These are phyloP conservation scores for Metellina segmentata DNA, from an alignment of 2,888 invertebrate genomes.

Conservation along the genomic window DNA sequence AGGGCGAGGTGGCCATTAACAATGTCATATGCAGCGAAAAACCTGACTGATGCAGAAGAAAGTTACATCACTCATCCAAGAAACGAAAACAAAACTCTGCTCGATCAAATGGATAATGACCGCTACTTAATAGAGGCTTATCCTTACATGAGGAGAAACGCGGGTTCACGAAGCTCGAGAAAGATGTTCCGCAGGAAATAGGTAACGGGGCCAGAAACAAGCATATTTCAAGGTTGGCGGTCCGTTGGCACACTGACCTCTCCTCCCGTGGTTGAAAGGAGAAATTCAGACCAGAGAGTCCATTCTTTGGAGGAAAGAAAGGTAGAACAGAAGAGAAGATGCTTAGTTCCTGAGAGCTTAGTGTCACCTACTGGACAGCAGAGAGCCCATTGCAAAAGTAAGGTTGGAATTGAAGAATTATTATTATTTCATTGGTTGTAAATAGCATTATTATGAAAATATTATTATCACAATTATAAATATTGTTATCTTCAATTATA, in stretches of 20 bases:
- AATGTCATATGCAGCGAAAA: neutral
- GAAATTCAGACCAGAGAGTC: conserved; percentile 24
- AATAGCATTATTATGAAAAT: too few species aligned
- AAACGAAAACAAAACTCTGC: conserved; percentile 27
- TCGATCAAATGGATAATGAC: conserved; percentile 29
- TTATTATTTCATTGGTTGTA: too few species aligned
- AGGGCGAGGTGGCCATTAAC: neutral
- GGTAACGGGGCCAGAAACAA: conserved; percentile 69
- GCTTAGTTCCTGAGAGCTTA: neutral
- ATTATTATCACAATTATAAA: too few species aligned
- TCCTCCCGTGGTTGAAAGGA: conserved; percentile 14
- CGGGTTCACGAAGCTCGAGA: neutral
- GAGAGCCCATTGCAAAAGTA: too few species aligned
- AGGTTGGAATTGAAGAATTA: too few species aligned
- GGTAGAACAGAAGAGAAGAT: neutral
- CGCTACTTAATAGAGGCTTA: neutral
- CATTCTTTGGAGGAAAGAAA: neutral
- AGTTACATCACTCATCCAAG: conserved; percentile 18
- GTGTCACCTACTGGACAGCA: too few species aligned
- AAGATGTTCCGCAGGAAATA: conserved; percentile 75
- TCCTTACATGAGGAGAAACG: conserved; percentile 9
- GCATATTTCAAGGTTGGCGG: conserved; percentile 73
- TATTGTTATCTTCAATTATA: too few species aligned
- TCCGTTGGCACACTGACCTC: conserved; percentile 75
- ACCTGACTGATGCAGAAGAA: conserved; percentile 35